These are phyloP conservation scores for Alsophila aescularia DNA, from an alignment of 2,888 invertebrate genomes.

Conservation along the genomic window DNA sequence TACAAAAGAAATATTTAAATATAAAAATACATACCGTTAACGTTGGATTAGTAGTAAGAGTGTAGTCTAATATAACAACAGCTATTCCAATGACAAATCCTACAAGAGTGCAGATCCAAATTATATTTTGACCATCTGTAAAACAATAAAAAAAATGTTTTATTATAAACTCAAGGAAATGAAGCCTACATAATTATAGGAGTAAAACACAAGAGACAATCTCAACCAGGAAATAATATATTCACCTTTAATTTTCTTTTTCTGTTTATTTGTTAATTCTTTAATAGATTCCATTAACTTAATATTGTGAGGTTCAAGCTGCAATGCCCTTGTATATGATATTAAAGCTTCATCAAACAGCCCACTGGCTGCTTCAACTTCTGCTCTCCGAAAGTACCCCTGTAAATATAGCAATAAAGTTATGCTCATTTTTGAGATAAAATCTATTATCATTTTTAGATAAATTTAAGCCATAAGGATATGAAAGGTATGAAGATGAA, in stretches of 20 bases:
- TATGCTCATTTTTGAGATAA: no score
- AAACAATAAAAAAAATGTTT: slow-evolving; percentile 33
- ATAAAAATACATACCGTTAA: slow-evolving; percentile 80
- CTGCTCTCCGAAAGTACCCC: slow-evolving; percentile 90
- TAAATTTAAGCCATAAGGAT: no score
- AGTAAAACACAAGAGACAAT: not conserved
- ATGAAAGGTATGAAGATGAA: no score
- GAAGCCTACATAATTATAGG: not conserved
- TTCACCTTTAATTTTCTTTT: slow-evolving; percentile 86
- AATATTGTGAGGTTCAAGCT: slow-evolving; percentile 87
- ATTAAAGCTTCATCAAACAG: slow-evolving; percentile 87
- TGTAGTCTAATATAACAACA: slow-evolving; percentile 88
- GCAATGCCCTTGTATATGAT: slow-evolving; percentile 87
- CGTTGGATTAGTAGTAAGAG: slow-evolving; percentile 86
- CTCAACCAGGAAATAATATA: not conserved
- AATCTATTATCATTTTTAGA: no score
- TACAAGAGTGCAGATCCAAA: slow-evolving; percentile 90
- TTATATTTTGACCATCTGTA: slow-evolving; percentile 88
- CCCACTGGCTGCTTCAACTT: slow-evolving; percentile 88
- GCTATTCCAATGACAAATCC: slow-evolving; percentile 88
- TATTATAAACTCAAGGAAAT: not conserved
- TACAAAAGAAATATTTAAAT: not conserved
- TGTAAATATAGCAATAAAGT: no score
- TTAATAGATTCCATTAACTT: slow-evolving; percentile 86
- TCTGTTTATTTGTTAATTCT: slow-evolving; percentile 82